Percentiles rank a stretch among this genome's conserved stretches.
Conservation (phyloP, 2,113 vertebrate species). For the Ammodramus savannarum region DNA sequence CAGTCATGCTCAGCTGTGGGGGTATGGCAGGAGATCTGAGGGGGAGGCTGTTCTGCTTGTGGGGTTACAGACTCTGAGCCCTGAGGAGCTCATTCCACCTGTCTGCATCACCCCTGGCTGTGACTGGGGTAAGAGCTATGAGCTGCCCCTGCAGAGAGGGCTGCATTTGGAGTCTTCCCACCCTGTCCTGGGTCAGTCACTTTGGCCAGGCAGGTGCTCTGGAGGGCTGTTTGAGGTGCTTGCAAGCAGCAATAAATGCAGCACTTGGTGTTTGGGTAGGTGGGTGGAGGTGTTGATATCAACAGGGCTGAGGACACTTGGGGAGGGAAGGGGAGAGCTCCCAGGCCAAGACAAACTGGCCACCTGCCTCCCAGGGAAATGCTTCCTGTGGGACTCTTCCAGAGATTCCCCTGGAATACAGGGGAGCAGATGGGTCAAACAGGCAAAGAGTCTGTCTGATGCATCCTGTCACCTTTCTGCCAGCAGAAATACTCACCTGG, state of each 20-base stretch:
- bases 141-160: neutral
- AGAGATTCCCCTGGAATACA: neutral
- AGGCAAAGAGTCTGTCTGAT: neutral
- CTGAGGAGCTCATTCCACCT: neutral
- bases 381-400: neutral
- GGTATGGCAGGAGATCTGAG: neutral
- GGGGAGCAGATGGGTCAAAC: neutral
- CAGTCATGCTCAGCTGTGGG: neutral
- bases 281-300: neutral
- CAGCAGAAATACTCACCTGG: neutral
- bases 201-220: neutral
- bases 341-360: neutral
- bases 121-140: rapidly evolving
- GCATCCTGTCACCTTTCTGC: neutral
- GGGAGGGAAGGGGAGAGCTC: neutral
- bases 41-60: neutral
- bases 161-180: neutral
- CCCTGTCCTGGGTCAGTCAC: neutral
- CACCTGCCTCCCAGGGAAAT: neutral
- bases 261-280: neutral
- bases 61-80: neutral
- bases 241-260: neutral
- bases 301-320: neutral
- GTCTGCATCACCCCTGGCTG: rapidly evolving
- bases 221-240: neutral